These are phyloP conservation scores for Anas platyrhynchos DNA, from an alignment of 2,113 vertebrate genomes.

Conservation along the genomic window DNA sequence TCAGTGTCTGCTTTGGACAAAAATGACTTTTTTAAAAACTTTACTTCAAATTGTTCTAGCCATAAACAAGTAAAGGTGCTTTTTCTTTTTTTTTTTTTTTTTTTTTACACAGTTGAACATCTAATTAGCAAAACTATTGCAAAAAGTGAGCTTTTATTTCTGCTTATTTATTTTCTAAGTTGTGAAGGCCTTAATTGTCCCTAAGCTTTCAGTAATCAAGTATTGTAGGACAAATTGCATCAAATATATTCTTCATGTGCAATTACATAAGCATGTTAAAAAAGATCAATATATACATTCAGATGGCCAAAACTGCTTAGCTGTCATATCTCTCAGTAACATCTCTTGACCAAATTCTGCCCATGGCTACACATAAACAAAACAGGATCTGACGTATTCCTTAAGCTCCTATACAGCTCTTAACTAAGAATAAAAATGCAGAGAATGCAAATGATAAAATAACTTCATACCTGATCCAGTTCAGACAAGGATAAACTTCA, in stretches of 20 bases:
- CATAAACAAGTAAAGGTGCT: not conserved
- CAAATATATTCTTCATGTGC: not conserved
- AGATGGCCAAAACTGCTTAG: not conserved
- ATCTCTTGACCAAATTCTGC: not conserved
- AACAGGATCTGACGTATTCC: not conserved
- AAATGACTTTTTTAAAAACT: not conserved
- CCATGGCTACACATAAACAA: not conserved
- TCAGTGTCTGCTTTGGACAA: not conserved
- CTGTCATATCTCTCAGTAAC: not conserved
- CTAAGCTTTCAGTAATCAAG: not conserved
- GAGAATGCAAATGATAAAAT: not conserved
- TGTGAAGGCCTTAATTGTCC: not conserved
- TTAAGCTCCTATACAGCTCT: not conserved
- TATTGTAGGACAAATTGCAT: not conserved
- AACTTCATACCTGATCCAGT: constrained; percentile 10
- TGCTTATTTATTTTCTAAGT: not conserved
- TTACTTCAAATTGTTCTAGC: not conserved
- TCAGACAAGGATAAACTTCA: not conserved
- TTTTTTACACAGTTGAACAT: not conserved
- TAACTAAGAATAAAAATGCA: not conserved
- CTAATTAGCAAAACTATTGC: not conserved
- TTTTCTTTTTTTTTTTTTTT: not conserved
- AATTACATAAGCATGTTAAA: not conserved
- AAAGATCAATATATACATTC: not conserved
- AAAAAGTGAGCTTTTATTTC: not conserved